Conservation (phyloP, 2,888 invertebrate species). For the Hyalella azteca region DNA sequence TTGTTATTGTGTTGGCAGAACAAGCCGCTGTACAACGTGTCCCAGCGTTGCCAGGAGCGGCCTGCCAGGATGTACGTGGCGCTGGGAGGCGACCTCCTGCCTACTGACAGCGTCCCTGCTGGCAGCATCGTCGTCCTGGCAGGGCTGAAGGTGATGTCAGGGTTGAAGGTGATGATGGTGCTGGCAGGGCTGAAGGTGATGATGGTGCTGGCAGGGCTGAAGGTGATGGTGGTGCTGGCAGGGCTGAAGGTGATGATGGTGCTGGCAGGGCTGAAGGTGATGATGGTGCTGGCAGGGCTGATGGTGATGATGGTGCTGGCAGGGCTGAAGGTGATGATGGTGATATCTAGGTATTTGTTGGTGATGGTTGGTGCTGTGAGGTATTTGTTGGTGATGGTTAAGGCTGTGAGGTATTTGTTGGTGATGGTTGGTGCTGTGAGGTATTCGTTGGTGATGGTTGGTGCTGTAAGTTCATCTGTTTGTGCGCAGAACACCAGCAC, state of each 20-base stretch:
- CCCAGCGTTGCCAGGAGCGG: conserved; percentile 72
- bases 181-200: conserved; percentile 82
- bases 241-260: conserved; percentile 86
- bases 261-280: conserved; percentile 81
- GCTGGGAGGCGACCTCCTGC: conserved; percentile 87
- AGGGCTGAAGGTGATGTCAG: conserved; percentile 74
- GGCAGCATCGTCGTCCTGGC: conserved; percentile 92
- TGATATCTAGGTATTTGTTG: neutral
- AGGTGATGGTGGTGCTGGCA: neutral
- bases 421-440: no score
- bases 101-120: conserved; percentile 70
- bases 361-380: no score
- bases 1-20: conserved; percentile 63
- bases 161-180: conserved; percentile 77
- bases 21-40: conserved; percentile 77
- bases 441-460: no score
- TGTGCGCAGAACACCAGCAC: conserved; percentile 68
- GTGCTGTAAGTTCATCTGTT: no score
- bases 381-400: no score
- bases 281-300: no score
- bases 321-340: neutral
- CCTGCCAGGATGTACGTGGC: conserved; percentile 72
- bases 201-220: no score
- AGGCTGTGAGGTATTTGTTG: no score
- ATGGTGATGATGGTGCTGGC: neutral